A percentile compares a stretch with the other conserved stretches of the same genome.
Conservation (phyloP, 2,113 vertebrate species). For the Stercorarius parasiticus region DNA sequence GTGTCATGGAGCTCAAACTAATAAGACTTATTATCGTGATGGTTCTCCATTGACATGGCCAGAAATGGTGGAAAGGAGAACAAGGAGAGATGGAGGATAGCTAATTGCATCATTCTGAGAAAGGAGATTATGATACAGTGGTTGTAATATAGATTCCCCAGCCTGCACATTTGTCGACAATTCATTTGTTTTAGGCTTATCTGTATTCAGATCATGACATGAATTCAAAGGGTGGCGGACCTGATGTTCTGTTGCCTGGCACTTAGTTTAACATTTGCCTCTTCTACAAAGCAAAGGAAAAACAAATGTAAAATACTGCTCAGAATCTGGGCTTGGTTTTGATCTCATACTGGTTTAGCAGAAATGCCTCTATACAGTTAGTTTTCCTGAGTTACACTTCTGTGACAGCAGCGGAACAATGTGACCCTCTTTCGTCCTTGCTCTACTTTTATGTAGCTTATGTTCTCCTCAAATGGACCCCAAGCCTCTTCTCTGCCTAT, state of each 20-base stretch:
- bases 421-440: conserved; percentile 24
- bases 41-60: not conserved
- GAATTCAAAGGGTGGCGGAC: not conserved
- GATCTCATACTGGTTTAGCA: not conserved
- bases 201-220: not conserved
- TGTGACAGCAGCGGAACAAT: fast-evolving
- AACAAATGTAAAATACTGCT: not conserved
- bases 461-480: not conserved
- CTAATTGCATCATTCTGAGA: not conserved
- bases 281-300: not conserved
- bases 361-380: not conserved
- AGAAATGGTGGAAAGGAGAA: not conserved
- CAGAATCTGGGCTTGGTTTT: not conserved
- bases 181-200: not conserved
- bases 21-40: not conserved
- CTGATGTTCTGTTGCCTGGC: not conserved
- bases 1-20: not conserved
- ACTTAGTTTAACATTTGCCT: not conserved
- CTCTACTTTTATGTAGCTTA: not conserved
- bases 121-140: not conserved
- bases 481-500: not conserved
- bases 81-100: not conserved
- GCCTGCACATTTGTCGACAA: not conserved
- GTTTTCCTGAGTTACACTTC: not conserved
- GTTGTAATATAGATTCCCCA: not conserved